Evolutionary conservation across 2,797 vertebrate genomes (phyloP), one percentile per base, ranked within the genome.

Genomic region (Poecilia velifera): DNA sequence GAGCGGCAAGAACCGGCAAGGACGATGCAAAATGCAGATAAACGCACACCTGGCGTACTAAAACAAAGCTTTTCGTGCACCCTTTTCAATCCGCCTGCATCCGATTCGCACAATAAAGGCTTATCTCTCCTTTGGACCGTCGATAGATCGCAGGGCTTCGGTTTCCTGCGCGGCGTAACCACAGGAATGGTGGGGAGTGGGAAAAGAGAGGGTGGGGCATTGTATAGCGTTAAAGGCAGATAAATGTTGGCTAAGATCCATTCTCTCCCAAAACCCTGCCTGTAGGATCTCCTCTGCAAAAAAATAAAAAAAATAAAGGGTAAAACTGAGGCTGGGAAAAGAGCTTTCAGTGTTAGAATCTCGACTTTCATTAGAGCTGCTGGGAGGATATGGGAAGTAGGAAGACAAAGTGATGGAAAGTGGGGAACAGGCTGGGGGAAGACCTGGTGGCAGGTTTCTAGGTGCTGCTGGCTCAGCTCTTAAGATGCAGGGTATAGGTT

Each of bases 401-500:
- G 6, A 72, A 47, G 0, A 36, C 72, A 20, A 62, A 72, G 39
- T 47, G 57, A 72, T 57, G 53, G 41, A 57, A 73, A 45, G 72
- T 62, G 34, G 46, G 64, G n/a, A 49, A 55, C 73, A 34, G 13
- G 43, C 10, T 12, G 36, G 51, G 51, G 13, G 76, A 76, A 73
- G 51, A 66, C 64, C 41, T 76, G 72, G 78, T 74, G 74, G 80
- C 81, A 77, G 83, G 77, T 77, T 87, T 86, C 70, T 76, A n/a
- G 76, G 85, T 76, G 83, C 80, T 82, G 82, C 83, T 84, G 73
- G 76, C 84, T 92, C 96, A 97, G 97, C 96, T 96, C 90, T 97
- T 96, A 80, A 97, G 96, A 94, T 96, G 72, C 77, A 76, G 96
- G 85, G 97, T 96, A 95, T 96, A 76, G n/a, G 86, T 96, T 93